Evolutionary conservation across 35 echinoderm and acorn worm genomes (phyloP).

Genomic region (Acanthaster planci): DNA sequence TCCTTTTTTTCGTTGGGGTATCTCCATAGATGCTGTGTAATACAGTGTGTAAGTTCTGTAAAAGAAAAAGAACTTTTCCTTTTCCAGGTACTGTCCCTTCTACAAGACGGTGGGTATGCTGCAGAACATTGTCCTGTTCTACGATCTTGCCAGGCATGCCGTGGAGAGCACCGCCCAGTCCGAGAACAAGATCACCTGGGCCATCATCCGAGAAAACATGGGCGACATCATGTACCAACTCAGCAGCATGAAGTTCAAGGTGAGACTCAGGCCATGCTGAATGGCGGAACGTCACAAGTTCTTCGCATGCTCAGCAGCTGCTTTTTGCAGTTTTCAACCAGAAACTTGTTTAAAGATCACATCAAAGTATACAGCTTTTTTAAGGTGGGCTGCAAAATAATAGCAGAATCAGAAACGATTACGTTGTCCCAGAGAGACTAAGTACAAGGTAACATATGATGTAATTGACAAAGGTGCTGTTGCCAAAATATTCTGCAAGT

Average conservation of each 20-base stretch:
- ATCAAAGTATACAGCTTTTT: no score
- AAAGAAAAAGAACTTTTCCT: no score
- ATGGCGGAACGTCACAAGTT: neutral
- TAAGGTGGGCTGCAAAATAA: no score
- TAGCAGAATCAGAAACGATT: no score
- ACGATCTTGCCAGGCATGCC: conserved; percentile 87
- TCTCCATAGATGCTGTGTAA: no score
- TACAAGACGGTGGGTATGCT: conserved; percentile 99
- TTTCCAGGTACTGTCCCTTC: conserved; percentile 91
- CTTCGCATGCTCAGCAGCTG: neutral
- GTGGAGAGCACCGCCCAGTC: conserved; percentile 92
- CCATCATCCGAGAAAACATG: conserved; percentile 89
- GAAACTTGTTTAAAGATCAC: neutral
- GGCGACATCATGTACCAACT: conserved; percentile 94
- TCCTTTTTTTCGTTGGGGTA: no score
- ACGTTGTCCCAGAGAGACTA: no score
- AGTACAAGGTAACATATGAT: no score
- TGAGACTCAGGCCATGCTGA: conserved; percentile 33
- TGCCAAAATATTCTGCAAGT: no score
- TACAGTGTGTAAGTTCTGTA: no score
- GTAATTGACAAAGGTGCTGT: no score
- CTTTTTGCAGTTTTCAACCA: neutral
- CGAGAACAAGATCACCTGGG: conserved; percentile 98
- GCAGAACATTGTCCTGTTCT: conserved; percentile 88
- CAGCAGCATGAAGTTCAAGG: conserved; percentile 99